Evolutionary conservation across 2,888 invertebrate genomes (phyloP), one percentile per base, ranked within the genome.

Genomic region (Rhagonycha fulva): DNA sequence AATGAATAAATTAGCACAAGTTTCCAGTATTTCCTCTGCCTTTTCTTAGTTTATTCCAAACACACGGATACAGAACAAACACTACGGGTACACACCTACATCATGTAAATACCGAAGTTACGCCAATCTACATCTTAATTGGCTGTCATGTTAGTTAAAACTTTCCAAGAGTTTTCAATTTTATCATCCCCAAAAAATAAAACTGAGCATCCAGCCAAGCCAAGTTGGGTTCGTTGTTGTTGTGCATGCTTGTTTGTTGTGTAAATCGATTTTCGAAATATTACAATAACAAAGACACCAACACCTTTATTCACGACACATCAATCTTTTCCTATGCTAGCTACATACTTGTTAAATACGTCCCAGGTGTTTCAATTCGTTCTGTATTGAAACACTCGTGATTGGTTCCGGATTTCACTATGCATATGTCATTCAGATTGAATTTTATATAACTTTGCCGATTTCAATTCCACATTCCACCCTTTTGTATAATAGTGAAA

Each of bases 91-190:
- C 84, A 84, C 85, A 86, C 86, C 86, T 86, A 87, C 86, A 86
- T 85, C 86, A 85, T 87, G 86, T 86, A 86, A 87, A 87, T 87
- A 86, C 85, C 79, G 84, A 82, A 84, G 84, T 84, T 85, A 84
- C 85, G 85, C 85, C 86, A 87, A 87, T 88, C 87, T 88, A 87
- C 87, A 87, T 87, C 87, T 87, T 88, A 88, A 88, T 88, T 88
- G 87, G 86, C 86, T 87, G 87, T 87, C 87, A 87, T 87, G 87
- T 87, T 87, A 87, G 87, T 87, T 87, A 85, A 85, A 71, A 76
- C 74, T 78, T 80, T 80, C 77, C 75, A 63, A 69, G 72, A 76
- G 74, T 28, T 76, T 66, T 70, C 70, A 32, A 78, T 79, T 78
- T 79, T 79, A 79, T 76, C 26, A 24, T 24, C 47, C 26, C 23